These are phyloP conservation scores for Alloscopus bannaensis DNA, from an alignment of 2,888 invertebrate species.

Conservation along the genomic window DNA sequence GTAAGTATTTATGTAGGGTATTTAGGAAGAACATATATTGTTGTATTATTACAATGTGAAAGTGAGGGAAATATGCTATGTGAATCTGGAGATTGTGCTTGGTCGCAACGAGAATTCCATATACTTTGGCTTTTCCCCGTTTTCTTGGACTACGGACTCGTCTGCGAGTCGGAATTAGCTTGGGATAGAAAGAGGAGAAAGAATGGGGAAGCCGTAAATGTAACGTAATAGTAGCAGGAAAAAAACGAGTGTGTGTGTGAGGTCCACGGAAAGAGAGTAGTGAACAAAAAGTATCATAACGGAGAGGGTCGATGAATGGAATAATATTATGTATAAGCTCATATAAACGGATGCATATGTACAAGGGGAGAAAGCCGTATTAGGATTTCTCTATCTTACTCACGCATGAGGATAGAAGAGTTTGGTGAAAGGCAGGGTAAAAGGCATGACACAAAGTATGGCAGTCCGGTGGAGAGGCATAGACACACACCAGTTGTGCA, in stretches of 20 bases:
- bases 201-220: conserved; percentile 15
- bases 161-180: conserved; percentile 57
- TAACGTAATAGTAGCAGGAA: conserved; percentile 4
- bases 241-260: conserved; percentile 13
- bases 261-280: conserved; percentile 1
- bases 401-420: conserved; percentile 25
- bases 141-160: conserved; percentile 42
- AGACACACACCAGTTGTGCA: not conserved
- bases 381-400: conserved; percentile 24
- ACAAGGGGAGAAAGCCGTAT: not conserved
- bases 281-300: conserved; percentile 43
- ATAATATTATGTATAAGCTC: conserved; percentile 51
- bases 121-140: conserved; percentile 14
- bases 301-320: conserved; percentile 55
- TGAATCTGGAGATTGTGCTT: conserved; percentile 41
- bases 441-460: conserved; percentile 37
- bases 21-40: conserved; percentile 13
- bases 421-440: conserved; percentile 13
- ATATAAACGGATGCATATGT: conserved; percentile 2
- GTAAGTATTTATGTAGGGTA: conserved; percentile 1
- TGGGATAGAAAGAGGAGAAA: conserved; percentile 37
- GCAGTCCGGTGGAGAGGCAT: conserved; percentile 2
- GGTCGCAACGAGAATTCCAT: conserved; percentile 14
- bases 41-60: conserved; percentile 36
- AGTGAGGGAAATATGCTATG: conserved; percentile 52